Conservation (phyloP, 2,113 vertebrate genomes). For the Microtus richardsoni region DNA sequence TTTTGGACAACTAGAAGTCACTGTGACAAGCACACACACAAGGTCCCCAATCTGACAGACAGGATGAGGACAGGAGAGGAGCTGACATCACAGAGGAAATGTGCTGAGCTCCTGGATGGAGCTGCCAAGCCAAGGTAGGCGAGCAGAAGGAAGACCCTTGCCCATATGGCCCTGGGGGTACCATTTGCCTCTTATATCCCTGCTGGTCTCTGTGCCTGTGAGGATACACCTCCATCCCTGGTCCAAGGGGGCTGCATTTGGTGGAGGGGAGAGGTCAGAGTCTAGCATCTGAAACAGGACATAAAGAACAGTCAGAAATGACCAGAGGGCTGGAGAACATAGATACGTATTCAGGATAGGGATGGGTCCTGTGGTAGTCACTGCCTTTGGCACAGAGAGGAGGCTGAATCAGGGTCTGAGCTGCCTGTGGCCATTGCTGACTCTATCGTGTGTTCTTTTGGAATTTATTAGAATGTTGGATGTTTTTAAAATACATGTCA, state of each 20-base stretch:
- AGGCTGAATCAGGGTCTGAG: not conserved
- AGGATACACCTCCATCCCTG: not conserved
- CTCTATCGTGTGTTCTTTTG: not conserved
- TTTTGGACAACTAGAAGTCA: not conserved
- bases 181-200: not conserved
- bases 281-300: not conserved
- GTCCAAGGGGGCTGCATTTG: not conserved
- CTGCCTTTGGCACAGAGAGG: not conserved
- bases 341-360: not conserved
- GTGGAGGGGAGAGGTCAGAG: not conserved
- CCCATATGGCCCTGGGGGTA: not conserved
- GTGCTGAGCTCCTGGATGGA: not conserved
- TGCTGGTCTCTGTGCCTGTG: fast-evolving
- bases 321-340: not conserved
- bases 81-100: not conserved
- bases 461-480: not conserved
- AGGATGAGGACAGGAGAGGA: not conserved
- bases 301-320: not conserved
- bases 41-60: not conserved
- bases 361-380: not conserved
- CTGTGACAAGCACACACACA: not conserved
- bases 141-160: not conserved
- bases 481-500: not conserved
- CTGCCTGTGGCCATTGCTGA: not conserved
- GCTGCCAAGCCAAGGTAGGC: not conserved